phyloP scores from a whole-genome alignment of 2,797 vertebrate species.

The Pipistrellus kuhlii region DNA sequence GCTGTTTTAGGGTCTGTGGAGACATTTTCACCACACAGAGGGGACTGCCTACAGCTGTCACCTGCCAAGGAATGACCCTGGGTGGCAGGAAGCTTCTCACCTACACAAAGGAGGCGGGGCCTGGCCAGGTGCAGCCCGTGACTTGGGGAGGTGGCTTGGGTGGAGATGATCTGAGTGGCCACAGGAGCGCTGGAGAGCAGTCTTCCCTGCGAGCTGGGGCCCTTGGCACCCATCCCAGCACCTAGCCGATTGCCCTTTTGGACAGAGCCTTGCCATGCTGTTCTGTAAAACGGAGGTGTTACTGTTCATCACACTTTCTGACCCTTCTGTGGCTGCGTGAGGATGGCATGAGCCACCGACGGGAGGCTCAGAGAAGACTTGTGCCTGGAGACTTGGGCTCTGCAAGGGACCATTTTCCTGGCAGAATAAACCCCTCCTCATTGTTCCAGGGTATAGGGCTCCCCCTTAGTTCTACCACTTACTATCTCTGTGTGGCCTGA shows the following conservation, averaged over 20 bases:
- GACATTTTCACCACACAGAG: neutral
- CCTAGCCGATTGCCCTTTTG: neutral
- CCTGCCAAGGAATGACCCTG: neutral
- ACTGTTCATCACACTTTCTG: neutral
- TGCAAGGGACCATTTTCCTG: neutral
- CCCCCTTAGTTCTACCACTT: neutral
- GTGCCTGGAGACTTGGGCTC: neutral
- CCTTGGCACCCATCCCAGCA: neutral
- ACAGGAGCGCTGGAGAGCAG: neutral
- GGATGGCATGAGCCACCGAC: neutral
- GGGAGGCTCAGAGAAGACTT: neutral
- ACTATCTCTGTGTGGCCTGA: neutral
- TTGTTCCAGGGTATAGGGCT: neutral
- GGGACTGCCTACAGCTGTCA: neutral
- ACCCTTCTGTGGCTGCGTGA: neutral
- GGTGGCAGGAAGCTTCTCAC: neutral
- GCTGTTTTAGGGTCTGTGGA: neutral
- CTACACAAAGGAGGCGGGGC: neutral
- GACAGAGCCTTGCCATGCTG: neutral
- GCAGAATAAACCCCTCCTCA: neutral
- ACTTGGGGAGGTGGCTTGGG: neutral
- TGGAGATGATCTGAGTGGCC: neutral
- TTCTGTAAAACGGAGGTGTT: neutral
- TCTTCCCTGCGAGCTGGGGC: neutral
- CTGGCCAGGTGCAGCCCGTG: neutral